phyloP scores from a whole-genome alignment of 2,113 vertebrate species.

The Electrona antarctica region DNA sequence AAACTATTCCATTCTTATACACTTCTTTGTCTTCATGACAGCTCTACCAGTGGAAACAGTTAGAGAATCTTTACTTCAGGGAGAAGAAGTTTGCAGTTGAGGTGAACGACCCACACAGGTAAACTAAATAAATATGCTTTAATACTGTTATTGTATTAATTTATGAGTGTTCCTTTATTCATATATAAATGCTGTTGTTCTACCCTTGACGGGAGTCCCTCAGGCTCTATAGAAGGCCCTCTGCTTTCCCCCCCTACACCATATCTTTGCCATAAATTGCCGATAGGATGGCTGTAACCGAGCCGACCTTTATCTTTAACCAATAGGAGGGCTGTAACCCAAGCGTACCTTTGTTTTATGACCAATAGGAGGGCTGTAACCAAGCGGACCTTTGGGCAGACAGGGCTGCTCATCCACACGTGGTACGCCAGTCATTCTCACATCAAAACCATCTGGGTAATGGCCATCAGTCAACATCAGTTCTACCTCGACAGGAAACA shows the following conservation, averaged over 20 bases:
- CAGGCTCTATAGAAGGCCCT: too few species aligned
- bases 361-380: conserved; percentile 89
- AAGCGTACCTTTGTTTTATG: neutral
- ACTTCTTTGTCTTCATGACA: conserved; percentile 43
- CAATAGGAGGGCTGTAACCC: too few species aligned
- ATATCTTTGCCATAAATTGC: too few species aligned
- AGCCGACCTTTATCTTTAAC: too few species aligned
- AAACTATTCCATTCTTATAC: too few species aligned
- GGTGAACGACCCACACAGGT: conserved; percentile 97
- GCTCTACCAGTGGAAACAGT: conserved; percentile 98
- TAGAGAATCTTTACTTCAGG: conserved; percentile 97
- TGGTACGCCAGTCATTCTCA: conserved; percentile 97
- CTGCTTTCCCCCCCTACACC: too few species aligned
- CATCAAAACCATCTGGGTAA: conserved; percentile 99
- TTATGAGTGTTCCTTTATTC: too few species aligned
- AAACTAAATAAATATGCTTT: conserved; percentile 39
- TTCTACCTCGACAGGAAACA: conserved; percentile 99
- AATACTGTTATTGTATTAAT: neutral
- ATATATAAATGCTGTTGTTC: too few species aligned
- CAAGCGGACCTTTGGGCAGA: conserved; percentile 94
- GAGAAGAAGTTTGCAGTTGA: conserved; percentile 99
- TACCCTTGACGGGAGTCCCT: too few species aligned
- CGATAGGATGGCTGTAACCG: too few species aligned
- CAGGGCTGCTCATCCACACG: conserved; percentile 92
- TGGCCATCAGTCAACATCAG: conserved; percentile 99